Conservation (phyloP, 2,113 vertebrate species). For the Neofelis nebulosa region DNA sequence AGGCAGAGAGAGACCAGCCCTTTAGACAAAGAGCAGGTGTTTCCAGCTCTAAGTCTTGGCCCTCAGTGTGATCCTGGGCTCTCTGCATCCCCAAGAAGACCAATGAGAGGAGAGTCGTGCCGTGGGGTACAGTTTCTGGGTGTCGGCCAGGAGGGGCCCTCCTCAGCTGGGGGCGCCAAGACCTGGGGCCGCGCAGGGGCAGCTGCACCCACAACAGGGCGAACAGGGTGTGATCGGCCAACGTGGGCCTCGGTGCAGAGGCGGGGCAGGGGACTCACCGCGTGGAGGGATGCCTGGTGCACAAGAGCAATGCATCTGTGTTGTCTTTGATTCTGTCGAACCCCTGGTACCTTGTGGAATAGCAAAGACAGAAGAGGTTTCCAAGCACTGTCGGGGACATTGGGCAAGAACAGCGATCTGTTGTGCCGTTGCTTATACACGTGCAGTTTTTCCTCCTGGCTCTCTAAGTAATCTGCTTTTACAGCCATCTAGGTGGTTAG, state of each 20-base stretch:
- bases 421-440: neutral
- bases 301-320: accelerated
- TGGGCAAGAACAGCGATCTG: neutral
- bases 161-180: neutral
- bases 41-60: neutral
- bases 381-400: neutral
- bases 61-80: neutral
- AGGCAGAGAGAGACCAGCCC: neutral
- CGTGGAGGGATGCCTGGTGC: too few species aligned
- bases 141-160: neutral
- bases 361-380: neutral
- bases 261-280: accelerated
- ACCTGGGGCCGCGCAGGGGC: accelerated
- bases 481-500: neutral
- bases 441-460: neutral
- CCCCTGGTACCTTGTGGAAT: neutral
- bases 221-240: neutral
- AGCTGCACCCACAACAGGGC: accelerated
- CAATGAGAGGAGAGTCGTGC: neutral
- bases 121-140: neutral
- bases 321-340: neutral
- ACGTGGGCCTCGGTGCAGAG: neutral
- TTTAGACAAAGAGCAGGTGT: neutral
- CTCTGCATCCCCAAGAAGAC: neutral
- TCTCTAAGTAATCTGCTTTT: neutral